phyloP scores from a whole-genome alignment of 2,888 invertebrate genomes.

The Cybosia mesomella region DNA sequence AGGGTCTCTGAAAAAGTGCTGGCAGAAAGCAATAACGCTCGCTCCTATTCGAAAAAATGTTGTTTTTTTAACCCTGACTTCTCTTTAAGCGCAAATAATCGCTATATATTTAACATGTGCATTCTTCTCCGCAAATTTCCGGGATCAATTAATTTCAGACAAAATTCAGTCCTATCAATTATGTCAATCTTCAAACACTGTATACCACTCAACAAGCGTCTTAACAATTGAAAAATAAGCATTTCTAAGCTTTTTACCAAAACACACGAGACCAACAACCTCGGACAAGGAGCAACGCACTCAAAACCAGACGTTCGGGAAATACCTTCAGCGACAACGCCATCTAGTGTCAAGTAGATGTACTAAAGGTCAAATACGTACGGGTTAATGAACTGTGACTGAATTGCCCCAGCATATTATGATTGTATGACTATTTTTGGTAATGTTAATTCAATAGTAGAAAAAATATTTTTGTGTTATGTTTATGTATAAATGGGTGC shows the following conservation, averaged over 20 bases:
- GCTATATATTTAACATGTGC: background rate
- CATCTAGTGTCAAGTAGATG: conserved; percentile 58
- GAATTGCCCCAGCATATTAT: conserved; percentile 50
- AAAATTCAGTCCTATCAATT: background rate
- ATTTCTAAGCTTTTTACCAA: conserved; percentile 42
- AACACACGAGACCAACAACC: conserved; percentile 66
- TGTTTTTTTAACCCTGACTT: background rate
- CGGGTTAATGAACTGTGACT: conserved; percentile 56
- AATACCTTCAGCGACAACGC: conserved; percentile 57
- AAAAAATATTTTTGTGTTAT: conserved; percentile 21
- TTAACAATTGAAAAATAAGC: conserved; percentile 34
- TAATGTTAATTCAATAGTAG: conserved; percentile 34
- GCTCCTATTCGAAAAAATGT: background rate
- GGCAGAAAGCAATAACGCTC: background rate
- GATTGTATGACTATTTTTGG: conserved; percentile 57
- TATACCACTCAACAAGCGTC: conserved; percentile 29
- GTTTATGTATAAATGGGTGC: background rate
- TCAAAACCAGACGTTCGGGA: conserved; percentile 57
- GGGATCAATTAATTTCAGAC: background rate
- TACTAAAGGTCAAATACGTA: conserved; percentile 57
- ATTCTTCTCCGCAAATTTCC: background rate
- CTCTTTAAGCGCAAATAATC: background rate
- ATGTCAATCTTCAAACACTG: background rate
- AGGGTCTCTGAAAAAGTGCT: background rate
- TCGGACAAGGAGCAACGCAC: conserved; percentile 70